Percentiles rank a stretch among this genome's conserved stretches.
Evolutionary conservation across 2,888 invertebrate genomes (phyloP).

Genomic region (Mamestra brassicae): DNA sequence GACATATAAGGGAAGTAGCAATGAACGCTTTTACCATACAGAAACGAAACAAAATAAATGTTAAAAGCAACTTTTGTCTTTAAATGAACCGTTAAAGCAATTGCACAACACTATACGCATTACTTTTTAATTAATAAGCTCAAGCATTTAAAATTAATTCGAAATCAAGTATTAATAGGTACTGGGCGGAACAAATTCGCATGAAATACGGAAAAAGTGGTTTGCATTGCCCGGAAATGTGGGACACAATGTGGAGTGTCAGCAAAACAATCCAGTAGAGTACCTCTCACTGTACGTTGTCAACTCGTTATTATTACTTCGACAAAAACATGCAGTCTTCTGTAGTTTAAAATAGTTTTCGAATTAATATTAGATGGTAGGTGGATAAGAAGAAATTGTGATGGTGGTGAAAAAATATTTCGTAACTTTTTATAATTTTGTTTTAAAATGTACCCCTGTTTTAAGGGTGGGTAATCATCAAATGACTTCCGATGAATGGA

Average conservation of each 20-base stretch:
- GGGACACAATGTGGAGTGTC: slow-evolving; percentile 35
- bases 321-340: not conserved
- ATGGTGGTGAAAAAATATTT: too few species aligned
- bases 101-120: not conserved
- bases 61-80: not conserved
- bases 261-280: slow-evolving; percentile 25
- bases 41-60: not conserved
- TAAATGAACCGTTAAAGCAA: not conserved
- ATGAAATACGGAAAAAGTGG: slow-evolving; percentile 36
- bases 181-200: slow-evolving; percentile 12
- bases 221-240: slow-evolving; percentile 20
- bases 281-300: not conserved
- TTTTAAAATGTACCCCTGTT: too few species aligned
- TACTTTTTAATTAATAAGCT: slow-evolving; percentile 7
- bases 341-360: not conserved
- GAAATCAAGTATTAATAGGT: slow-evolving; percentile 23
- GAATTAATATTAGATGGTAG: not conserved
- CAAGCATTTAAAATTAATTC: slow-evolving; percentile 13
- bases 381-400: too few species aligned
- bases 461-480: too few species aligned
- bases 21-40: too few species aligned
- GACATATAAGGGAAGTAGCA: too few species aligned
- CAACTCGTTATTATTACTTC: slow-evolving; percentile 5
- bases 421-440: too few species aligned
- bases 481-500: too few species aligned